phyloP scores from a whole-genome alignment of 92 coral and sea anemone genomes.

The Zoanthus sansibaricus region DNA sequence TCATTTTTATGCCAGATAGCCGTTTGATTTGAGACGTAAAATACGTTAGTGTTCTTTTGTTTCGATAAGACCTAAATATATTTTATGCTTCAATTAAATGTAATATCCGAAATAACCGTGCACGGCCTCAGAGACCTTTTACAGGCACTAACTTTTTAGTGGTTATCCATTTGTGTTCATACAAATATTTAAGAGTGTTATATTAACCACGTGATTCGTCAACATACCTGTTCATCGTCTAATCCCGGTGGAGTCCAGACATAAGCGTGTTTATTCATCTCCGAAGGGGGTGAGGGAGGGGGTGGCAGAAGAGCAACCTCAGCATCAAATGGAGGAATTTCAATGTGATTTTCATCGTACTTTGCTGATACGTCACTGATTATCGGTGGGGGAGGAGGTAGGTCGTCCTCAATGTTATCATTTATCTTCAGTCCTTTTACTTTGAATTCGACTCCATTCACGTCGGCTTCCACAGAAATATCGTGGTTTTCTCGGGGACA shows the following conservation, averaged over 20 bases:
- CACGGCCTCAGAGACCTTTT: no score
- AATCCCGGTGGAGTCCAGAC: conserved; percentile 94
- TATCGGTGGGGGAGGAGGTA: conserved; percentile 69
- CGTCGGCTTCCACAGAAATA: conserved; percentile 64
- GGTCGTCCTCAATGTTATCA: conserved; percentile 55
- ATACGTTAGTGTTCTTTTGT: no score
- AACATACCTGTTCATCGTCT: conserved; percentile 86
- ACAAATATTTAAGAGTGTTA: no score
- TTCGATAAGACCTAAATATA: no score
- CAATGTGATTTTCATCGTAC: conserved; percentile 58
- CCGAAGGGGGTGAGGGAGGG: conserved; percentile 50
- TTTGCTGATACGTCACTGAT: conserved; percentile 54
- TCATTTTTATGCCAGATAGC: no score
- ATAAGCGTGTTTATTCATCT: conserved; percentile 64
- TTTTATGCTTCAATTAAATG: no score
- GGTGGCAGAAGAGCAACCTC: conserved; percentile 62
- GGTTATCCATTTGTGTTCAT: no score
- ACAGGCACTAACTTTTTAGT: no score
- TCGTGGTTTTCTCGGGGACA: conserved; percentile 98
- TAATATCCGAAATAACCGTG: no score
- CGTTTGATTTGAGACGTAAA: no score
- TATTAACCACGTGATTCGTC: neutral
- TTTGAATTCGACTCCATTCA: conserved; percentile 81
- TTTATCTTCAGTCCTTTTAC: conserved; percentile 76
- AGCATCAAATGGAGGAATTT: conserved; percentile 58